These are phyloP conservation scores for Prorops nasuta DNA, from an alignment of 1,140 invertebrate genomes.

Conservation along the genomic window DNA sequence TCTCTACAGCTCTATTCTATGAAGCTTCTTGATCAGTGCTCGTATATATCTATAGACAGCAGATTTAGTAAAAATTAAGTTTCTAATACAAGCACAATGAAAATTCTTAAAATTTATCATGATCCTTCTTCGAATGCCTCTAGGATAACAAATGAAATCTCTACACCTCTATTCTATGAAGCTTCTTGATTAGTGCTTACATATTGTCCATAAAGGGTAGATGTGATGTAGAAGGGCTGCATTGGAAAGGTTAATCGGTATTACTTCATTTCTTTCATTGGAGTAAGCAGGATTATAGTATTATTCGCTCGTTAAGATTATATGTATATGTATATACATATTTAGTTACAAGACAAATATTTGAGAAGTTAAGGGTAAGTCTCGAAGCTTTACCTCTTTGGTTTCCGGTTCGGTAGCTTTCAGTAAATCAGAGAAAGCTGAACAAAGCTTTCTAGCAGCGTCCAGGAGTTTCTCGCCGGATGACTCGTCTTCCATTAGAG, in stretches of 20 bases:
- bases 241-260: conserved; percentile 18
- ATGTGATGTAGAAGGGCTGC: conserved; percentile 45
- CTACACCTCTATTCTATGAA: conserved; percentile 4
- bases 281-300: too few species aligned
- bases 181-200: conserved; percentile 36
- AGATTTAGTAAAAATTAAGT: conserved; percentile 9
- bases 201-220: conserved; percentile 47
- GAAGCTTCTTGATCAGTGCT: conserved; percentile 27
- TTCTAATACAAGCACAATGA: neutral
- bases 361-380: too few species aligned
- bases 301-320: too few species aligned
- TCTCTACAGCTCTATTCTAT: neutral
- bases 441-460: conserved; percentile 88
- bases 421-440: conserved; percentile 92
- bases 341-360: too few species aligned
- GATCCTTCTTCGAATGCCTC: too few species aligned
- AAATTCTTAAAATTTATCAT: too few species aligned
- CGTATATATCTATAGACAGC: conserved; percentile 48
- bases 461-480: conserved; percentile 86
- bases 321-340: too few species aligned
- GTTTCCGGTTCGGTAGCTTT: conserved; percentile 91
- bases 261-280: neutral
- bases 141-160: neutral
- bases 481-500: conserved; percentile 82
- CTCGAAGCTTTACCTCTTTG: conserved; percentile 81